phyloP scores from a whole-genome alignment of 2,888 invertebrate species.

The Thymelicus acteon region DNA sequence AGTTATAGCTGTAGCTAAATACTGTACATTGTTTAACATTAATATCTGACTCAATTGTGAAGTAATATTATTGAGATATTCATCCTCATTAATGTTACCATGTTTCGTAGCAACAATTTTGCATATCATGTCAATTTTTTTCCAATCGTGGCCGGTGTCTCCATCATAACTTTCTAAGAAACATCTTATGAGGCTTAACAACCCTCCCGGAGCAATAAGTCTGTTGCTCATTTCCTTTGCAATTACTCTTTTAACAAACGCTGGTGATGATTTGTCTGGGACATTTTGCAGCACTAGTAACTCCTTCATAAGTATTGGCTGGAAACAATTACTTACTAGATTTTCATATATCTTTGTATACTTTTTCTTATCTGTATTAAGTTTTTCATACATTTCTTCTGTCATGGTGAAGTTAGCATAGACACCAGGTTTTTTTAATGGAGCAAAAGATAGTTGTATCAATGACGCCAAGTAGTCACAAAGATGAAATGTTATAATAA shows the following conservation, averaged over 20 bases:
- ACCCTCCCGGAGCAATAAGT: conserved; percentile 86
- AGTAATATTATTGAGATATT: conserved; percentile 83
- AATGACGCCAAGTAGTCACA: conserved; percentile 87
- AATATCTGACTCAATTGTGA: conserved; percentile 81
- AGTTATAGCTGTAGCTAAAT: conserved; percentile 78
- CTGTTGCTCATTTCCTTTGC: conserved; percentile 85
- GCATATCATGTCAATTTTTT: conserved; percentile 87
- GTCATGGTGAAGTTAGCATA: conserved; percentile 82
- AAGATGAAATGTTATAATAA: conserved; percentile 84
- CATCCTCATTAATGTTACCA: conserved; percentile 67
- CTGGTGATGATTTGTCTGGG: conserved; percentile 78
- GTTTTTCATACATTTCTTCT: conserved; percentile 76
- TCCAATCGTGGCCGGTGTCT: conserved; percentile 87
- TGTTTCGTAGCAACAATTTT: conserved; percentile 86
- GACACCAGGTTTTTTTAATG: conserved; percentile 84
- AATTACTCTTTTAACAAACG: conserved; percentile 87
- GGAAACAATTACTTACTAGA: conserved; percentile 84
- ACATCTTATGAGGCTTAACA: conserved; percentile 86
- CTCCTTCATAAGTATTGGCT: conserved; percentile 87
- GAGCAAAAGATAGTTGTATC: conserved; percentile 88
- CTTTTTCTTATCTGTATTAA: conserved; percentile 77
- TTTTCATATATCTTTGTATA: conserved; percentile 79
- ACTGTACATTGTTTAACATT: conserved; percentile 68
- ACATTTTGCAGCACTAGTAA: conserved; percentile 87
- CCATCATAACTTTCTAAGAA: conserved; percentile 84